Evolutionary conservation across 2,797 vertebrate genomes (phyloP), one percentile per base, ranked within the genome.

Genomic region (Chrysolophus pictus): DNA sequence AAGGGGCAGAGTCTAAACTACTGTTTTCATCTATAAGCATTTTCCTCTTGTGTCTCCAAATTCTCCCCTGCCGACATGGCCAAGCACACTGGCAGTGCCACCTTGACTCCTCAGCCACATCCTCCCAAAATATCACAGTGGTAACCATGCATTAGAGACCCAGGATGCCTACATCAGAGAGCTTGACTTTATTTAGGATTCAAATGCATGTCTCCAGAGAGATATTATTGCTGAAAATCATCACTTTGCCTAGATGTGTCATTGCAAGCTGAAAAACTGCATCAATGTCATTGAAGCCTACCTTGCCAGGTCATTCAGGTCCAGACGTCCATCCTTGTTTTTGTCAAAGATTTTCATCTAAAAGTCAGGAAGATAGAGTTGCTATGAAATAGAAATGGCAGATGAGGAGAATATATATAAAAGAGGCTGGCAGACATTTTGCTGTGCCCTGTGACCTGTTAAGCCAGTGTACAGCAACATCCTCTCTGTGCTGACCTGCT

Each of bases 321-420:
- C 99, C 98, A 99, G 96, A n/a, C 98, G 97, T 5, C 99, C 99
- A 65, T 99, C 99, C 95, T 99, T 98, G 96, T 99, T 99, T 98
- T 98, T 99, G 98, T 99, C 99, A 97, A 99, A 99, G 69, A 99
- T 98, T 95, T 99, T 99, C 99, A 99, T 99, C 99, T 99, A 97
- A 84, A 97, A 97, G 51, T 41, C 63, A 80, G 90, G 69, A 92
- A 93, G 39, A 65, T 19, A 37, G 51, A 35, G 11, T 4, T 18
- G 14, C 29, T 21, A 63, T 47, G 55, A 86, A 81, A 71, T 5
- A 77, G 19, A 63, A 14, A 65, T n/a, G 37, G 14, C 23, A 33
- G 14, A 9, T 2, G 12, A 56, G 42, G 10, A 83, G 21, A 70
- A 46, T 16, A 76, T 4, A 12, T 6, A 21, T 6, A 10, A 14